Evolutionary conservation across 1,140 invertebrate species (phyloP).

Genomic region (Drosophila santomea): DNA sequence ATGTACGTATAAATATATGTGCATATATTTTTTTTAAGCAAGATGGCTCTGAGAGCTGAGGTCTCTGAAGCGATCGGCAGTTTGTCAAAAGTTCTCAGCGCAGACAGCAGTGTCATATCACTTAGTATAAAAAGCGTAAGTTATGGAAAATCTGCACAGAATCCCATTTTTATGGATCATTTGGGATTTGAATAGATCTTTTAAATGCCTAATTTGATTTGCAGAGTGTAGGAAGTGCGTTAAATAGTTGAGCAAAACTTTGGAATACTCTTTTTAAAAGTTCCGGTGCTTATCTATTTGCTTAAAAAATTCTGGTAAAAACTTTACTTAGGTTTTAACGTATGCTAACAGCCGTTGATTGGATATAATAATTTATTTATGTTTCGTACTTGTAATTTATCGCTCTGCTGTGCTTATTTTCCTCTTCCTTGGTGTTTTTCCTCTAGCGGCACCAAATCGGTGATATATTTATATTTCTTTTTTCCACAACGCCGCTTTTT

Average conservation of each 20-base stretch:
- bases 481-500: constrained; percentile 62
- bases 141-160: constrained; percentile 69
- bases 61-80: constrained; percentile 60
- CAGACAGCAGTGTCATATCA: constrained; percentile 61
- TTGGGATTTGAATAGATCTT: constrained; percentile 67
- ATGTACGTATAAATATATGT: constrained; percentile 13
- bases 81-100: constrained; percentile 75
- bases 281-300: constrained; percentile 28
- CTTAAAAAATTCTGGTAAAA: constrained; percentile 18
- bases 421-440: constrained; percentile 26
- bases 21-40: constrained; percentile 43
- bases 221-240: constrained; percentile 20
- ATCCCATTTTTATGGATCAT: constrained; percentile 67
- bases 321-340: constrained; percentile 8
- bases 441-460: constrained; percentile 41
- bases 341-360: constrained; percentile 36
- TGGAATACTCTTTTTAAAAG: constrained; percentile 36
- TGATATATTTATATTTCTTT: constrained; percentile 77
- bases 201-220: constrained; percentile 66
- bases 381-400: constrained; percentile 66
- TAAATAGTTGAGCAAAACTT: constrained; percentile 17
- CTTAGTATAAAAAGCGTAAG: constrained; percentile 57
- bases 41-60: constrained; percentile 45
- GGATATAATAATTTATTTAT: constrained; percentile 42
- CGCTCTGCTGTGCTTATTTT: constrained; percentile 44